Evolutionary conservation across 2,888 invertebrate genomes (phyloP), one percentile per base, ranked within the genome.

Genomic region (Phragmatobia fuliginosa): DNA sequence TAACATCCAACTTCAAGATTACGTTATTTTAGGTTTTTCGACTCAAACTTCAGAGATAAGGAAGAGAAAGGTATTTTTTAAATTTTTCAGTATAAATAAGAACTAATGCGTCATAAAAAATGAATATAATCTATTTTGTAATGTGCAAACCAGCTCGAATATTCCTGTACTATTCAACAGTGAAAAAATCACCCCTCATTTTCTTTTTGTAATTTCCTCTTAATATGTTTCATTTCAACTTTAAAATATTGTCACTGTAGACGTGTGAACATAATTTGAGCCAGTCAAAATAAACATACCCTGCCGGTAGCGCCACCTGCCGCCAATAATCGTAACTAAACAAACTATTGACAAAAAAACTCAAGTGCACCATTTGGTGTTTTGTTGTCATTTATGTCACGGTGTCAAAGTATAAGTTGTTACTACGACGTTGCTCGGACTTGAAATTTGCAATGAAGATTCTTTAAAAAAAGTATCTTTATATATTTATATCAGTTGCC

Each of bases 251-350:
- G 65, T 36, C 36, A 32, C 58, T 41, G 41, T 63, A 25, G 36
- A 66, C 36, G 71, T 71, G 71, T 71, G 68, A 68, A 72, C n/a
- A 49, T 60, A 49, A 67, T 58, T 67, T 61, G 21, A 45, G 18
- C 1, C 7, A 62, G 71, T 62, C 67, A 69, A 74, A 73, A 71
- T 69, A 74, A 74, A 71, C 71, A 71, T 49, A 28, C 3, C 3
- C 1, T 16, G 33, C 18, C 38, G 45, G 71, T 67, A 69, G 65
- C 67, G 74, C 74, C 74, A 71, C 71, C 74, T 74, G 74, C 59
- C 62, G 71, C 31, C 65, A 71, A 71, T 74, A 69, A 65, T 62
- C n/a, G 52, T 31, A n/a, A 68, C 71, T 52, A 71, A 69, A 71
- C 49, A 66, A 63, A 66, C 66, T 67, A 16, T 21, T 45, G 41